Conservation (phyloP, 2,888 invertebrate species). For the Ormyrus pomaceus region DNA sequence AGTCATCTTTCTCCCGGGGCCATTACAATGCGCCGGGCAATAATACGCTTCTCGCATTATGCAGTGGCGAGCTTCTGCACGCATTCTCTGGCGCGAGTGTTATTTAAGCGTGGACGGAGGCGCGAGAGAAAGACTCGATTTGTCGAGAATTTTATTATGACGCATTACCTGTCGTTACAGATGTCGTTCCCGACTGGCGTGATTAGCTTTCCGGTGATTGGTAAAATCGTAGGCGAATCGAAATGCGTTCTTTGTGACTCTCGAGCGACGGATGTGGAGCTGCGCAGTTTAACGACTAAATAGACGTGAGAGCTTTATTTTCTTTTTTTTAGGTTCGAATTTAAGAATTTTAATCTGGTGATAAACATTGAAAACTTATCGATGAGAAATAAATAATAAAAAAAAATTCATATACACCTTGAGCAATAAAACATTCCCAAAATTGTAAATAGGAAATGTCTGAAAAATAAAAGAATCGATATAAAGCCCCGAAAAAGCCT, state of each 20-base stretch:
- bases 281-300: too few relatives aligned
- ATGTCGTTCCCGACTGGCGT: slow-evolving; percentile 51
- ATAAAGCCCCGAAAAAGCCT: neutral
- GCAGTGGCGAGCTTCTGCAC: neutral
- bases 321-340: too few relatives aligned
- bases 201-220: slow-evolving; percentile 6
- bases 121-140: neutral
- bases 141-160: slow-evolving; percentile 74
- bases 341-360: too few relatives aligned
- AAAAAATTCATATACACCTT: too few relatives aligned
- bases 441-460: too few relatives aligned
- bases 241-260: neutral
- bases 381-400: too few relatives aligned
- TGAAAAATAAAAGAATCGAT: neutral
- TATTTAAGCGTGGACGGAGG: neutral
- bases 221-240: slow-evolving; percentile 44
- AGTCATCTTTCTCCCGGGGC: slow-evolving; percentile 36
- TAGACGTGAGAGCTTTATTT: too few relatives aligned
- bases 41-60: slow-evolving; percentile 25
- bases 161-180: slow-evolving; percentile 69
- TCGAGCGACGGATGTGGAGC: neutral
- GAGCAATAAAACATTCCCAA: too few relatives aligned
- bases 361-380: too few relatives aligned
- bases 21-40: slow-evolving; percentile 5
- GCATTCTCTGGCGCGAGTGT: neutral